These are phyloP conservation scores for Coluber constrictor DNA, from an alignment of 2,797 vertebrate species.

Conservation along the genomic window DNA sequence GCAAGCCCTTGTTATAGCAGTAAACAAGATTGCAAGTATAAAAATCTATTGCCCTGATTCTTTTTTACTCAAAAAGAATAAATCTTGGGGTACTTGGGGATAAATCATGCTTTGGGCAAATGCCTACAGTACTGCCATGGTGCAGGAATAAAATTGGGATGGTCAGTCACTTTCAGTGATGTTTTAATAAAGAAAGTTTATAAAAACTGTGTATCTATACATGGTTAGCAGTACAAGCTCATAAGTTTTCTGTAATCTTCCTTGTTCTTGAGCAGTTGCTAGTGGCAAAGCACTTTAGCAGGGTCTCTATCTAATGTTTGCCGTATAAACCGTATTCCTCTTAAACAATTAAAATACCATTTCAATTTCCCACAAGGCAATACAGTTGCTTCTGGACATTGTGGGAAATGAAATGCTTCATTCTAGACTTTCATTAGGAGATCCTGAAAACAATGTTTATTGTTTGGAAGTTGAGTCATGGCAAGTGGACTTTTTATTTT, in stretches of 20 bases:
- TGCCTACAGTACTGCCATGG: background rate
- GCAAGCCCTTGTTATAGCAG: background rate
- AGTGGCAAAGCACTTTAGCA: background rate
- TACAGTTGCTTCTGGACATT: background rate
- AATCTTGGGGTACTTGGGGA: background rate
- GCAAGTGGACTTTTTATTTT: background rate
- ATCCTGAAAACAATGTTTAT: background rate
- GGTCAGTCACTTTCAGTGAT: background rate
- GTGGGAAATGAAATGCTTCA: background rate
- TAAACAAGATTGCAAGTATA: background rate
- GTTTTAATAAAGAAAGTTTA: background rate
- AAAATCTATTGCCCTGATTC: background rate
- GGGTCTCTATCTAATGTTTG: background rate
- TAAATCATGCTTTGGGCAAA: background rate
- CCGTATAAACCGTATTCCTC: too few relatives aligned
- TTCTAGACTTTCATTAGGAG: background rate
- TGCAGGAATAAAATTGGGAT: background rate
- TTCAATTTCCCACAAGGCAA: background rate
- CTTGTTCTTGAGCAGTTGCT: background rate
- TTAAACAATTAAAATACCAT: background rate
- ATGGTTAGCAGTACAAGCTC: background rate
- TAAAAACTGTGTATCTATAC: background rate
- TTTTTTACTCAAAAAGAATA: background rate
- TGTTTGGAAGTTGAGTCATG: background rate
- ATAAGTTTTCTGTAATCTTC: background rate